Base-by-base conservation (phyloP, 2,797 vertebrate species). In the Hoplostethus mediterraneus region DNA sequence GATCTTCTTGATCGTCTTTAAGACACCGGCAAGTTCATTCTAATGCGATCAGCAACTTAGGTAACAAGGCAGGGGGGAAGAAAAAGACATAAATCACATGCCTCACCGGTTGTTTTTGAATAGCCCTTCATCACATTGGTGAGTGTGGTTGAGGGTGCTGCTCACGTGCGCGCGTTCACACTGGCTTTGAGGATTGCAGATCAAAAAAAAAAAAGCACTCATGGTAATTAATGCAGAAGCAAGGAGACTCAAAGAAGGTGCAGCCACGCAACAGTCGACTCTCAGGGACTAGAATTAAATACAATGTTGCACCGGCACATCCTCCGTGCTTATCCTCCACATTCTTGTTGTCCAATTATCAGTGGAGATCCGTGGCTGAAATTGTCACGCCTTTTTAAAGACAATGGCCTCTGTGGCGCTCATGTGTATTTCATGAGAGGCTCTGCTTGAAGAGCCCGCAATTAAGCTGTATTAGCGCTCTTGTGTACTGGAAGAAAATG, bases 381-480 rank as follows among this genome's bases (percentile, higher is more conserved):
- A 84, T 63, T 21, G 78, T 72, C 77, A 70, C 16, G 73, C 75
- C 61, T 53, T 21, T 21, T 48, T 61, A 14, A 73, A 78, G 75
- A 85, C 86, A 75, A 75, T 67, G 57, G 72, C 69, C 83, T 77
- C 56, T 47, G 75, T 70, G 9, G 78, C 42, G 74, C 62, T 78
- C 49, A 74, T 89, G 80, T 90, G 90, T 92, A 90, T 91, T 21
- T 88, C 78, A 93, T 64, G 54, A 64, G 25, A 14, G 28, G 60
- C 52, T 69, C 67, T 80, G 73, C 72, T 87, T 73, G 75, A 77
- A 89, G 83, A 90, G 72, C 64, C 72, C 28, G 21, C 86, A 90
- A 90, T 92, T 89, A 89, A 84, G 70, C 71, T 65, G 75, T 71
- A 82, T 89, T 87, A 90, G 83, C 3, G 31, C 77, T 84, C 53